Conservation (phyloP, 1,140 invertebrate genomes). For the Cotesia typhae region DNA sequence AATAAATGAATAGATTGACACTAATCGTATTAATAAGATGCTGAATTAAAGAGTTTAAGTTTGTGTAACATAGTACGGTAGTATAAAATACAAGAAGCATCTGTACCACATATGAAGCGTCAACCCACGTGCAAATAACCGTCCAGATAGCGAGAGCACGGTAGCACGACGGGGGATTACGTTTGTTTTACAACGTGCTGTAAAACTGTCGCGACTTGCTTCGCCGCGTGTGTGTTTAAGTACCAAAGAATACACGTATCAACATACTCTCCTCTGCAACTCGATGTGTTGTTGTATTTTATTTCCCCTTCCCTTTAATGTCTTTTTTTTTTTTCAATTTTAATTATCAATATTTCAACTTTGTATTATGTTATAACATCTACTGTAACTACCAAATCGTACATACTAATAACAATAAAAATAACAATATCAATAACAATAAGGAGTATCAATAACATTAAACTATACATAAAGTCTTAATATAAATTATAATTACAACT, state of each 20-base stretch:
- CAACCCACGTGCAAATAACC: slow-evolving; percentile 44
- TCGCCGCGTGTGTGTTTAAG: slow-evolving; percentile 23
- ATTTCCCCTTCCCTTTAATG: neutral
- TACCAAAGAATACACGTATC: slow-evolving; percentile 11
- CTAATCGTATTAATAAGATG: too few relatives aligned
- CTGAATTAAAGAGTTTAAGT: too few relatives aligned
- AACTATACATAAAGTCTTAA: too few relatives aligned
- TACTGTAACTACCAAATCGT: too few relatives aligned
- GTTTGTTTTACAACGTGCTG: slow-evolving; percentile 64
- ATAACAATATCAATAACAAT: too few relatives aligned
- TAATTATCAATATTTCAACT: slow-evolving; percentile 3
- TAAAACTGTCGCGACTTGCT: slow-evolving; percentile 60
- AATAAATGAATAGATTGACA: too few relatives aligned
- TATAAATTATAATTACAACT: too few relatives aligned
- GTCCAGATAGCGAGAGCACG: slow-evolving; percentile 55
- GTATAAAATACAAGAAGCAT: neutral
- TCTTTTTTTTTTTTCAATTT: neutral
- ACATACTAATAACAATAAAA: too few relatives aligned
- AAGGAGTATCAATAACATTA: too few relatives aligned
- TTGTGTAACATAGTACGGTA: too few relatives aligned
- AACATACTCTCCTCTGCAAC: neutral
- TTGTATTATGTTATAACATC: too few relatives aligned
- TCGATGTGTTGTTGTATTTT: neutral
- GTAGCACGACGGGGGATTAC: slow-evolving; percentile 63
- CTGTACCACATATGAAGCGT: slow-evolving; percentile 4